Conservation (phyloP, 2,797 vertebrate species). For the Oophaga sylvatica region DNA sequence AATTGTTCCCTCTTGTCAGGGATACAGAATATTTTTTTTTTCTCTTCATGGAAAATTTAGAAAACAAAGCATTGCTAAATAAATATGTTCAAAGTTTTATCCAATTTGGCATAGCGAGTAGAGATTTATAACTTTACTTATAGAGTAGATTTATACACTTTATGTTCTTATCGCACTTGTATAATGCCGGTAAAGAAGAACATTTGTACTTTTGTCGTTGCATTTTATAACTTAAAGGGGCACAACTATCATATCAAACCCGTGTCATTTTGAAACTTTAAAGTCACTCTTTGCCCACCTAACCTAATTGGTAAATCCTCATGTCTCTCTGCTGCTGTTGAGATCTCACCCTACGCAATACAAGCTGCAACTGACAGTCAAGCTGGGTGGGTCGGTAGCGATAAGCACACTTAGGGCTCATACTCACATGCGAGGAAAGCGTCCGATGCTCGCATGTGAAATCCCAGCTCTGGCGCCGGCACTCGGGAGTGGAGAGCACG, state of each 20-base stretch:
- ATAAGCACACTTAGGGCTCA: no score
- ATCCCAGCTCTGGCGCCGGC: no score
- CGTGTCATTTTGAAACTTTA: no score
- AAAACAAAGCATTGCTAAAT: constrained; percentile 15
- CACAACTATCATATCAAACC: background rate
- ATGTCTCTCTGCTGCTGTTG: no score
- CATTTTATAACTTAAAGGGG: background rate
- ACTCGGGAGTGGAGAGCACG: no score
- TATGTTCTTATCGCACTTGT: background rate
- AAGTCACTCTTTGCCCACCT: no score
- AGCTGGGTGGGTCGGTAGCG: no score
- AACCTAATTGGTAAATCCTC: no score
- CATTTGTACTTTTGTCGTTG: background rate
- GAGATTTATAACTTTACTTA: background rate
- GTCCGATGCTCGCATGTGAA: no score
- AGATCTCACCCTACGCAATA: no score
- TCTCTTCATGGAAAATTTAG: constrained; percentile 13
- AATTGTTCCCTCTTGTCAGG: constrained; percentile 34
- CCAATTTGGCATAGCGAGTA: background rate
- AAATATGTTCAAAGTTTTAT: constrained; percentile 23
- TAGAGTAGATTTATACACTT: background rate
- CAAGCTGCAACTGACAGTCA: no score
- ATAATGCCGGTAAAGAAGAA: background rate
- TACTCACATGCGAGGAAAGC: no score
- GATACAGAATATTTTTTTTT: constrained; percentile 6